phyloP scores from a whole-genome alignment of 2,797 vertebrate species.

The Myoxocephalus aenaeus region DNA sequence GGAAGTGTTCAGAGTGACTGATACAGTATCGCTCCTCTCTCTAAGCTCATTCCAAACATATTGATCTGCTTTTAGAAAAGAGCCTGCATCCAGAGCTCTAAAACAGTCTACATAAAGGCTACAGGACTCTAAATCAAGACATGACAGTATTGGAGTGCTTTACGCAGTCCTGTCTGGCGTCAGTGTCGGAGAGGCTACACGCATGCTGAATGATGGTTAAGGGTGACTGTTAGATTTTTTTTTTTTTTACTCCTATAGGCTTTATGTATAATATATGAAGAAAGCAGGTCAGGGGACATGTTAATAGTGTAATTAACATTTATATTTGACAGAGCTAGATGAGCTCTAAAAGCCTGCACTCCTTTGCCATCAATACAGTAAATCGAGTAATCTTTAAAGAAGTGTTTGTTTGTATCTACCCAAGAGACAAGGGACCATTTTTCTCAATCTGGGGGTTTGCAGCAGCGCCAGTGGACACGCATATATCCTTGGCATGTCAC shows the following conservation, averaged over 20 bases:
- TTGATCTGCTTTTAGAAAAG: slow-evolving; percentile 70
- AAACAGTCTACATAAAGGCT: slow-evolving; percentile 68
- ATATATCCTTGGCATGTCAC: slow-evolving; percentile 62
- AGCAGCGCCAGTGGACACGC: slow-evolving; percentile 61
- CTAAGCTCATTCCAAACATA: slow-evolving; percentile 71
- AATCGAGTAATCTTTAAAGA: slow-evolving; percentile 66
- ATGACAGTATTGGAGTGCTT: slow-evolving; percentile 49
- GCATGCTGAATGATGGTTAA: slow-evolving; percentile 52
- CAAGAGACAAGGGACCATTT: slow-evolving; percentile 45
- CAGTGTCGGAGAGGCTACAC: slow-evolving; percentile 55
- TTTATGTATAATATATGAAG: slow-evolving; percentile 68
- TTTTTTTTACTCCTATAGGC: slow-evolving; percentile 20
- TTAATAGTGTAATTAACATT: slow-evolving; percentile 74
- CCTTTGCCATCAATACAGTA: slow-evolving; percentile 66
- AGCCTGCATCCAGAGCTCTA: slow-evolving; percentile 55
- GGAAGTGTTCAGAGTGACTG: slow-evolving; percentile 68
- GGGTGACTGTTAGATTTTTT: slow-evolving; percentile 46
- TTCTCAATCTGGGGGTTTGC: slow-evolving; percentile 58
- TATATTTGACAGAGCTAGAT: slow-evolving; percentile 71
- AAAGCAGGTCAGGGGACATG: slow-evolving; percentile 70
- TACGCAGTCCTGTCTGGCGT: slow-evolving; percentile 43
- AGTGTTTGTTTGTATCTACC: slow-evolving; percentile 68
- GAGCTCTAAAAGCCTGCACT: slow-evolving; percentile 71
- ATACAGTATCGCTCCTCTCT: slow-evolving; percentile 66
- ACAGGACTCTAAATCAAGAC: slow-evolving; percentile 67